A percentile compares a stretch with the other conserved stretches of the same genome.
Evolutionary conservation across 2,888 invertebrate genomes (phyloP).

Genomic region (Macroteleia sp.): DNA sequence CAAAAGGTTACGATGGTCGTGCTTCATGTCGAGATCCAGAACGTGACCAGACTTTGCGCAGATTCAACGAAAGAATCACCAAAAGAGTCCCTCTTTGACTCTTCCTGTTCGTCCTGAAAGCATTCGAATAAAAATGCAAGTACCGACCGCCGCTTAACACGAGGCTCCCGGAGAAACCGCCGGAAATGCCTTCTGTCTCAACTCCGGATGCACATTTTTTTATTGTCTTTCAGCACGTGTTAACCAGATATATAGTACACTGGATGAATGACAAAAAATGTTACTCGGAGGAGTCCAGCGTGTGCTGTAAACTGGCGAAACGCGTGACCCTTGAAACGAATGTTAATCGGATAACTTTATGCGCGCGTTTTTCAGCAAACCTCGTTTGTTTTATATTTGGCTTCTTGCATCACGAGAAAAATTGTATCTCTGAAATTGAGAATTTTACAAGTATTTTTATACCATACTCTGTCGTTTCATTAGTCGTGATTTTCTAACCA

Average conservation of each 20-base stretch:
- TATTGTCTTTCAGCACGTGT: constrained; percentile 16
- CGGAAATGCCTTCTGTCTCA: constrained; percentile 14
- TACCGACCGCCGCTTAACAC: constrained; percentile 36
- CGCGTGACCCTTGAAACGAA: too few species aligned
- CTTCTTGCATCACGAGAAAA: background rate
- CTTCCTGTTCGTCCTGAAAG: constrained; percentile 61
- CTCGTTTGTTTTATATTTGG: constrained; percentile 20
- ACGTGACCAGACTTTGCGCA: constrained; percentile 80
- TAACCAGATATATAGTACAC: too few species aligned
- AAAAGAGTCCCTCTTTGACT: constrained; percentile 71
- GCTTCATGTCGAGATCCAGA: constrained; percentile 71
- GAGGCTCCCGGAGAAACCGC: constrained; percentile 10
- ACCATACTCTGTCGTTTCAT: constrained; percentile 24
- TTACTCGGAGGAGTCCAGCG: too few species aligned
- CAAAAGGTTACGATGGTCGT: constrained; percentile 80
- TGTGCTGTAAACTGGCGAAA: too few species aligned
- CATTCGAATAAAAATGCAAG: constrained; percentile 54
- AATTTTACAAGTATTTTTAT: constrained; percentile 27
- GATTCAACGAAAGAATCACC: constrained; percentile 76
- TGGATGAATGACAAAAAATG: too few species aligned
- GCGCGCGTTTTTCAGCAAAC: constrained; percentile 12
- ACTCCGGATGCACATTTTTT: constrained; percentile 30
- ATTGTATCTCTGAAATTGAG: constrained; percentile 6
- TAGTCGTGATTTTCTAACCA: constrained; percentile 18
- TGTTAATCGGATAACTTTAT: too few species aligned